Evolutionary conservation across 2,113 vertebrate genomes (phyloP), one percentile per base, ranked within the genome.

Genomic region (Pterophyllum scalare): DNA sequence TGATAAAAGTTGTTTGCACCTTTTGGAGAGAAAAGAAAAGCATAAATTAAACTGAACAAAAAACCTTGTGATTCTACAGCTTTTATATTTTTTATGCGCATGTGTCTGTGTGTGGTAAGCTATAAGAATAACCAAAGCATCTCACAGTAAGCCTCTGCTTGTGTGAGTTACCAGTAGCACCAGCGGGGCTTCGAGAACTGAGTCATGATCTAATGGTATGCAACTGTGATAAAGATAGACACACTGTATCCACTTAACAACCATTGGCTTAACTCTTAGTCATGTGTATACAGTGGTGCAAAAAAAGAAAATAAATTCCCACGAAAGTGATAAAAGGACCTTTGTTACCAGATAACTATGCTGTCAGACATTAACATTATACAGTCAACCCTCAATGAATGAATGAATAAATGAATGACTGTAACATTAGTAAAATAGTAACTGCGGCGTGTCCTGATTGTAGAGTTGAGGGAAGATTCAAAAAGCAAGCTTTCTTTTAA

Each of bases 31-130:
- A 31, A 28, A 70, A 52, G 24, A 20, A 72, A 72, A 59, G 15
- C 35, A 56, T 72, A 59, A 87, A 57, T 43, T 33, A 58, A 84
- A 70, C 65, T 91, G 90, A 91, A 90, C 83, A 85, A 86, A 86
- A 86, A 87, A 89, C 46, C 64, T 62, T 22, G 61, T 72, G 81
- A 85, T 88, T 86, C 84, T 81, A 60, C 75, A 80, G 77, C 59
- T 58, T 20, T n/a, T n/a, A n/a, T n/a, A n/a, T n/a, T n/a, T 31
- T 58, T 76, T 56, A 13, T 35, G 54, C 59, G 35, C 77, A 28
- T 72, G 12, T 56, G 52, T 58, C 19, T 11, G 20, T 56, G 52
- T 54, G 52, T n/a, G 81, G 62, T 76, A 75, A 75, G 54, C 43
- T 77, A 28, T 40, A 79, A 74, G 49, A 59, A 77, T 79, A 81